Evolutionary conservation across 2,113 vertebrate species (phyloP), one percentile per base, ranked within the genome.

Genomic region (Alligator sinensis): DNA sequence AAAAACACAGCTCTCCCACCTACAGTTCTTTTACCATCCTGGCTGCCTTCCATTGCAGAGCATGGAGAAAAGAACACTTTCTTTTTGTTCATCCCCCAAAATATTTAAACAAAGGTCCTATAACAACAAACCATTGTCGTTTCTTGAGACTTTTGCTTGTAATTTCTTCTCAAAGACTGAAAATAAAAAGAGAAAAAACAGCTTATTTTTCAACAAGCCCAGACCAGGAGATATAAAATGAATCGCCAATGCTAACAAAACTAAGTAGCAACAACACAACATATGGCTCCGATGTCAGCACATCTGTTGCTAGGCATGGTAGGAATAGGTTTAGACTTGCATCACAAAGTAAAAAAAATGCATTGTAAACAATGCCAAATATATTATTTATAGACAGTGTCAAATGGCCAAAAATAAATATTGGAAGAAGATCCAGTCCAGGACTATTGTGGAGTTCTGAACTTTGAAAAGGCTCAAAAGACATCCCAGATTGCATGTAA

Each of bases 151-250:
- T 79, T 97, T 92, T 62, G 98, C 95, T 94, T 97, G 95, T 63
- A 97, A 95, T 16, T 98, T 98, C 88, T 93, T 94, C 77, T 98
- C 95, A 22, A 96, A 95, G 5, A 93, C 98, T 98, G 90, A 85
- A 97, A 95, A 70, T 95, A 55, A 22, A 60, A 90, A 24, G 68
- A 77, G 90, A 89, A 83, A 10, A 10, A 80, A 83, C 85, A 78
- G 11, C 8, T 27, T 84, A 11, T 19, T 92, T 85, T 90, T 77
- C 58, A 47, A 83, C 4, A 28, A 80, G 28, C 70, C 30, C 68
- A 66, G 76, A 10, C 17, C 62, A 13, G 60, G 72, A 89, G 59
- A 76, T 6, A 80, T 14, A 63, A 92, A 82, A 60, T 19, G 6
- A 79, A 77, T n/a, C 84, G n/a, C 5, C 76, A 59, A 0, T 59